Evolutionary conservation across 2,113 vertebrate genomes (phyloP), one percentile per base, ranked within the genome.

Genomic region (Neolamprologus toae): DNA sequence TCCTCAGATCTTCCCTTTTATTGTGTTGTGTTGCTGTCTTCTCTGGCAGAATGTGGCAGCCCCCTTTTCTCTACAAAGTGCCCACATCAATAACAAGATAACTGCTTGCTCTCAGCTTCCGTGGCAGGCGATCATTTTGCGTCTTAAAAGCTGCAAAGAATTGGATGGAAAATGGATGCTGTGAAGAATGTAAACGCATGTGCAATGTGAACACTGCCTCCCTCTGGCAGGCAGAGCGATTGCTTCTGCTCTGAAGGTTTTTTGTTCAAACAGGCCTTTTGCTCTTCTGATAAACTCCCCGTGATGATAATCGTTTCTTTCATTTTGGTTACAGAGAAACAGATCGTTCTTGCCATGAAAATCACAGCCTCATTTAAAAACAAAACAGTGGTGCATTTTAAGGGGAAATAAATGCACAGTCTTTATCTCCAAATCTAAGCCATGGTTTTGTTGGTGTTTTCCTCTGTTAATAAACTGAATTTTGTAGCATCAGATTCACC

Each of bases 81-180:
- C 81, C 91, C 92, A 94, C 93, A 93, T 93, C 92, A 92, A 40
- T 84, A 85, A 78, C 81, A 83, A 51, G 90, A 93, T 92, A 92
- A 91, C 90, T 87, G 79, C 59, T 84, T 87, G 81, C 79, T 90
- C 78, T 53, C 86, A 88, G 88, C 83, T 84, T 86, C 80, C 73
- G 57, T 83, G 86, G 79, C 89, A 85, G 89, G 90, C 90, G 80
- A 96, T 96, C 94, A 95, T 94, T 95, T 96, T 94, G 90, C 88
- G 90, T 88, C 45, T 92, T 85, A 93, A 91, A 91, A 94, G 87
- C 92, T 92, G 92, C 86, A 89, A 80, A 90, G 90, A 91, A 95
- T 93, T 91, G 88, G 89, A 93, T 90, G 95, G 89, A 96, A 96
- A 95, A 96, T 95, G 95, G 95, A 95, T 94, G 95, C 95, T 94